Percentiles rank a stretch among this genome's conserved stretches.
Evolutionary conservation across 2,888 invertebrate species (phyloP).

Genomic region (Electrophaes corylata): DNA sequence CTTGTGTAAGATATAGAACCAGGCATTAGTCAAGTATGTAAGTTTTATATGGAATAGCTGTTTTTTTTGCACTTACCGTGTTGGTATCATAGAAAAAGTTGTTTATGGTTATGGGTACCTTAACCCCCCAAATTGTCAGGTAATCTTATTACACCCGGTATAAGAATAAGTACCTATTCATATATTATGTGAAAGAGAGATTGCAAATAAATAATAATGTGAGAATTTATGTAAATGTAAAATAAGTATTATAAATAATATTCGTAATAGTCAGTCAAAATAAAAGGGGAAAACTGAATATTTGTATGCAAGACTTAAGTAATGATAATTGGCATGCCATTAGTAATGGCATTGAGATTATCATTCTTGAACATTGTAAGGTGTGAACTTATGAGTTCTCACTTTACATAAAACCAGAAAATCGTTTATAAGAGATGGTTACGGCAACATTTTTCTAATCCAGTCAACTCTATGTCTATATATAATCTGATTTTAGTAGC

Average conservation of each 20-base stretch:
- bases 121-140: too few species aligned
- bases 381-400: slow-evolving; percentile 72
- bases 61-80: too few species aligned
- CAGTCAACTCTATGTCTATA: background rate
- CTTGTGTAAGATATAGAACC: too few species aligned
- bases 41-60: too few species aligned
- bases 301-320: slow-evolving; percentile 69
- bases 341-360: slow-evolving; percentile 55
- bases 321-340: slow-evolving; percentile 75
- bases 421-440: slow-evolving; percentile 57
- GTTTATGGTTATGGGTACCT: too few species aligned
- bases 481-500: too few species aligned
- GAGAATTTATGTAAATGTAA: slow-evolving; percentile 8
- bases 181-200: background rate
- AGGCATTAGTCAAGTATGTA: too few species aligned
- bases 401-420: slow-evolving; percentile 60
- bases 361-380: slow-evolving; percentile 60
- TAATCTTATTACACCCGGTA: too few species aligned
- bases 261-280: slow-evolving; percentile 54
- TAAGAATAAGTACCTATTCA: too few species aligned
- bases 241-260: slow-evolving; percentile 23
- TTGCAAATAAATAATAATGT: slow-evolving; percentile 1
- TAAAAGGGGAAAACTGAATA: slow-evolving; percentile 79
- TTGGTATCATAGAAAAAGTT: too few species aligned
- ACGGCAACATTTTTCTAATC: slow-evolving; percentile 56